phyloP scores from a whole-genome alignment of 2,113 vertebrate genomes.

The Orthonyx spaldingii region DNA sequence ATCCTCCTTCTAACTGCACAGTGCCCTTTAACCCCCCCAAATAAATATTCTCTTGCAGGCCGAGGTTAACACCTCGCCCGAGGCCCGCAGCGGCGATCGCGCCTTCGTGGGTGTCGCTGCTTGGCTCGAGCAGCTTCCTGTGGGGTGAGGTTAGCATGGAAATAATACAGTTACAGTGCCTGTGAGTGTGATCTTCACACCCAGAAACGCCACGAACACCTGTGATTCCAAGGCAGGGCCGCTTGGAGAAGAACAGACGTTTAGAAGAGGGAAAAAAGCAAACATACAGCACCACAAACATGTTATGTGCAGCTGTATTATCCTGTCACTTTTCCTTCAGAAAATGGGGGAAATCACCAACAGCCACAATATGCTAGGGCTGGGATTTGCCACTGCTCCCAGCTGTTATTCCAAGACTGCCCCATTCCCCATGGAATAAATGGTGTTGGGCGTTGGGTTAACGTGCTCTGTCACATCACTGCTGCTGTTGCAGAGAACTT shows the following conservation, averaged over 20 bases:
- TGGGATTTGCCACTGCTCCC: neutral
- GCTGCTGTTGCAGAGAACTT: neutral
- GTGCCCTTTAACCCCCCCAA: neutral
- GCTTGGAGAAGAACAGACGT: neutral
- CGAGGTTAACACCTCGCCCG: neutral
- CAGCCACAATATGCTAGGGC: neutral
- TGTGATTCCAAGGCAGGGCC: neutral
- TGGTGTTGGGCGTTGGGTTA: neutral
- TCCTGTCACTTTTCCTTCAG: neutral
- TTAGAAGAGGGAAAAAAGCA: neutral
- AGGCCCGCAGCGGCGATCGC: accelerated
- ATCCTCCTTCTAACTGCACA: neutral
- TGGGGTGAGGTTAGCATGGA: neutral
- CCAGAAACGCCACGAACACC: neutral
- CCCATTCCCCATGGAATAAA: neutral
- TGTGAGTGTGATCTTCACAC: neutral
- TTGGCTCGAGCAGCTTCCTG: neutral
- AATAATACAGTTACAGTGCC: neutral
- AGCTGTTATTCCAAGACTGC: neutral
- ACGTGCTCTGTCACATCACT: neutral
- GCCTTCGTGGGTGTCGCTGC: neutral
- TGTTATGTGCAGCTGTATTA: neutral
- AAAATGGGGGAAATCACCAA: neutral
- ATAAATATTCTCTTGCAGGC: neutral
- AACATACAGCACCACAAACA: accelerated